Conservation (phyloP, 2,888 invertebrate genomes). For the Actias luna region DNA sequence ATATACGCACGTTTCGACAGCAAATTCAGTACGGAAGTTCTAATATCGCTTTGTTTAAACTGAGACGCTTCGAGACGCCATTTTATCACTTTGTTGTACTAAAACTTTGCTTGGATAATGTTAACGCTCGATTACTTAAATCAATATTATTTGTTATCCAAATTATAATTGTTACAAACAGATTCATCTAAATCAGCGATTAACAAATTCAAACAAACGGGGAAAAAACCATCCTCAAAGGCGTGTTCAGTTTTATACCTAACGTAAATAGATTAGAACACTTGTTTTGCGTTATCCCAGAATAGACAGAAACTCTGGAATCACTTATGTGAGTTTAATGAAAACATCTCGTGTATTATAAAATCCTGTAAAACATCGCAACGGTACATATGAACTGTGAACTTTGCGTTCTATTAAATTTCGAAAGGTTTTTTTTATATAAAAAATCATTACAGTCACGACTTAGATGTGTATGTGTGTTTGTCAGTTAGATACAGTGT, state of each 20-base stretch:
- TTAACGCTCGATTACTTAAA: not conserved
- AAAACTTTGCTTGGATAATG: not conserved
- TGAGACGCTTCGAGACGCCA: not conserved
- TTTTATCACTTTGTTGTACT: not conserved
- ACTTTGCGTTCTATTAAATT: not conserved
- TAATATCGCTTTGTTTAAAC: not conserved
- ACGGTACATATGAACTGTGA: not conserved
- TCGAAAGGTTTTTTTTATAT: not conserved
- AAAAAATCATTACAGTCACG: not conserved
- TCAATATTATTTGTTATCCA: not conserved
- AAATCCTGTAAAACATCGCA: not conserved
- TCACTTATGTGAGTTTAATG: not conserved
- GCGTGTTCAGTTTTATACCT: slow-evolving; percentile 6
- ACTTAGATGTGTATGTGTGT: not conserved
- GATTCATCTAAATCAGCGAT: not conserved
- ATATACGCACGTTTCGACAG: not conserved
- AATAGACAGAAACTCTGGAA: slow-evolving; percentile 1
- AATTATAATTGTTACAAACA: not conserved
- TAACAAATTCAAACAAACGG: not conserved
- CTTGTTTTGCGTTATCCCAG: not conserved
- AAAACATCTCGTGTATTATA: not conserved
- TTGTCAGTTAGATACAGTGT: slow-evolving; percentile 31
- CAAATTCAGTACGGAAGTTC: not conserved
- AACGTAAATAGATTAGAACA: slow-evolving; percentile 6
- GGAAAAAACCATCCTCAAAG: not conserved